Base-by-base conservation (phyloP, 2,797 vertebrate species). In the Orientallactaga sibirica region DNA sequence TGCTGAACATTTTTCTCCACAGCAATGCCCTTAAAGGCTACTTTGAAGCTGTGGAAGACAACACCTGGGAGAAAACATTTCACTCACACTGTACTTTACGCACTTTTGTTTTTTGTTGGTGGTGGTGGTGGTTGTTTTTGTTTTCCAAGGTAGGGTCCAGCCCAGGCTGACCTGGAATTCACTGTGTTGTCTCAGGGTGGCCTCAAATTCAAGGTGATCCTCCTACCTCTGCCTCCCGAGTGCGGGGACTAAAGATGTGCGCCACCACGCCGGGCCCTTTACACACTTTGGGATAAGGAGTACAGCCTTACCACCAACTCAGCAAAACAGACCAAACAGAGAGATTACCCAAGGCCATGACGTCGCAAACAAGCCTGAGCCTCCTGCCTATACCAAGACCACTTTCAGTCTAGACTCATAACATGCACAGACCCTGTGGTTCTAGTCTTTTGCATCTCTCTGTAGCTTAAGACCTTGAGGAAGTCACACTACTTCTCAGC, bases 301-400 rank as follows among this genome's bases (percentile, higher is more conserved):
- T 55, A 66, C 43, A 62, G 93, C 73, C 20, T 76, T 73, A 80
- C 20, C 58, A 73, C 73, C 73, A 84, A 88, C 33, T 27, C 15
- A 93, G 52, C 58, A 94, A 78, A 86, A 82, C 33, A 75, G 74
- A 29, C 16, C n/a, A 71, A 77, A 77, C 43, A 11, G 37, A 70
- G 20, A 86, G 66, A 77, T 77, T 84, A 74, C 2, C 58, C 20
- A 66, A 43, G 55, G 33, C 61, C 24, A 20, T 16, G 3, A 92
- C 33, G 24, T 83, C 24, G 5, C 74, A 86, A 84, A 90, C 24
- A 78, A 86, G 48, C 52, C 62, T 6, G 75, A 37, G 73, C 73
- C 55, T 68, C 77, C 55, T 61, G n/a, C 52, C 11, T 3, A 55
- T 0, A 7, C 43, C 74, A 74, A 88, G 41, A 11, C 41, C 68